Evolutionary conservation across 2,888 invertebrate genomes (phyloP), one percentile per base, ranked within the genome.

Genomic region (Anthophora plumipes): DNA sequence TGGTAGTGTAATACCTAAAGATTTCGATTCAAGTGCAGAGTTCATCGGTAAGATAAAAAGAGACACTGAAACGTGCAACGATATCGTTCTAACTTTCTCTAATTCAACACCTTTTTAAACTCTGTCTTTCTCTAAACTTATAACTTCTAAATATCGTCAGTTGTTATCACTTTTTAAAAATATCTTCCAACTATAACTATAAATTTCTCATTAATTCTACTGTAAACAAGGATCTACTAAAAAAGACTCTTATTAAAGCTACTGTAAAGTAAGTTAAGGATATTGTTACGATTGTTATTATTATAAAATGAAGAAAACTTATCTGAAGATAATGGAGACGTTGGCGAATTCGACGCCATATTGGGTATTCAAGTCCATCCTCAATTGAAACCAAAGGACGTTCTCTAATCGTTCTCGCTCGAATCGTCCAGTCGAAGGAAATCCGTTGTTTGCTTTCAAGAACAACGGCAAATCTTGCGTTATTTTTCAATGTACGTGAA

Each of bases 381-480:
- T 20, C 9, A 43, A 5, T 4, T n/a, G n/a, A 48, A 41, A 37
- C 37, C 31, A 22, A 57, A 55, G 67, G 71, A 83, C 77, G 75
- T 80, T 85, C 31, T 43, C 84, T 70, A 82, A 89, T 89, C 89
- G 70, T 89, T 89, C 88, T 89, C 89, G 89, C 89, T 89, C 89
- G 88, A 83, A 79, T 78, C 83, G 83, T 87, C 82, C 83, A 69
- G 68, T 63, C 66, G 61, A 80, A n/a, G 74, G 82, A 85, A 83
- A 75, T 76, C 89, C 80, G 83, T 81, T 85, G 82, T 81, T 85
- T 87, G 88, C 85, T 88, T 88, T 84, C 59, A 72, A 81, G 80
- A 84, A 70, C 77, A 61, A 66, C 77, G 80, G 77, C 81, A 85
- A 83, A 85, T 82, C 84, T 87, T 87, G 61, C 80, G 67, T 82